phyloP scores from a whole-genome alignment of 2,113 vertebrate genomes.

The Asarcornis scutulata region DNA sequence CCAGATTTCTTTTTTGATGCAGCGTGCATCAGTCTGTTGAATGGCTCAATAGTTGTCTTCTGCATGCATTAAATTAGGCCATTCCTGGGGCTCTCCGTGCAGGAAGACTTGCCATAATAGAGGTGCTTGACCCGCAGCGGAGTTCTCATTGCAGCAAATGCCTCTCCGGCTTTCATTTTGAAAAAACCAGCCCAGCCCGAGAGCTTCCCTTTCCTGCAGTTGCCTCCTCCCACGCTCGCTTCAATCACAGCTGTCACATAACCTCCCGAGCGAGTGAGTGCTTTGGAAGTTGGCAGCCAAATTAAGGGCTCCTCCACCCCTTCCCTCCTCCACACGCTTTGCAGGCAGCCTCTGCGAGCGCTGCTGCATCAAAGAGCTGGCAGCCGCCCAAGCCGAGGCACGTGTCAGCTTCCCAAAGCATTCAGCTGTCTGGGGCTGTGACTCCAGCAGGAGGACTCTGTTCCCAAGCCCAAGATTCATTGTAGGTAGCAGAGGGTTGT shows the following conservation, averaged over 20 bases:
- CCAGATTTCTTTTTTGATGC: not conserved
- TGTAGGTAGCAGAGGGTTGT: slow-evolving; percentile 26
- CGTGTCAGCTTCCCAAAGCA: slow-evolving; percentile 41
- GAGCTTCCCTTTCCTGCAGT: slow-evolving; percentile 49
- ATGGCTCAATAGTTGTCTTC: not conserved
- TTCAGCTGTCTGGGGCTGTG: slow-evolving; percentile 50
- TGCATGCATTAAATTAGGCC: not conserved
- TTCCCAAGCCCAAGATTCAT: slow-evolving; percentile 30
- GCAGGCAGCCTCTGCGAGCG: slow-evolving; percentile 44
- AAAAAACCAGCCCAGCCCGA: not conserved
- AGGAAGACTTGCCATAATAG: not conserved
- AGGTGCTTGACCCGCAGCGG: not conserved
- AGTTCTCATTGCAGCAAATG: slow-evolving; percentile 18
- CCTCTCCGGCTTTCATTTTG: not conserved
- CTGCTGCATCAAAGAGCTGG: slow-evolving; percentile 53
- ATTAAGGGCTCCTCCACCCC: slow-evolving; percentile 67
- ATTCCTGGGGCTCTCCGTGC: not conserved
- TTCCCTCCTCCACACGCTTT: slow-evolving; percentile 56
- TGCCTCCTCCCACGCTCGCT: slow-evolving; percentile 37
- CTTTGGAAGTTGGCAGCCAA: slow-evolving; percentile 66
- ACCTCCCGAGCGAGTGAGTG: slow-evolving; percentile 19
- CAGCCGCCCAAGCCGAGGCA: slow-evolving; percentile 19
- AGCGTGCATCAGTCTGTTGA: not conserved
- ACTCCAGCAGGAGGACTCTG: slow-evolving; percentile 18
- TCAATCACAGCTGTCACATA: slow-evolving; percentile 53